These are phyloP conservation scores for Habroteleia sp. DNA, from an alignment of 2,888 invertebrate genomes.

Conservation along the genomic window DNA sequence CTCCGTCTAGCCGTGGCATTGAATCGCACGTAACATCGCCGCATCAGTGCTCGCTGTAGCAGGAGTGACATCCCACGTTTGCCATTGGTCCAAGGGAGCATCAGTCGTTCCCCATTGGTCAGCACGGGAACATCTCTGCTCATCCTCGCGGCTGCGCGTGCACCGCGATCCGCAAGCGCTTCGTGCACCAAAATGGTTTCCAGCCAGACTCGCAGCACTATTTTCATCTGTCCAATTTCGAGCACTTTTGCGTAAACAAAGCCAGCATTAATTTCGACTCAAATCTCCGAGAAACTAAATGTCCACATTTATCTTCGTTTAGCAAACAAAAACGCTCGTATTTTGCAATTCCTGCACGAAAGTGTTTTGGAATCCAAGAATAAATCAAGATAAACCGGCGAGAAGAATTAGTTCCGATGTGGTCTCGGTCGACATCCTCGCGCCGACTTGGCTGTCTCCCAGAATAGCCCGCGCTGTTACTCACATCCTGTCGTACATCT, in stretches of 20 bases:
- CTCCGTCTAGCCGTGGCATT: conserved; percentile 53
- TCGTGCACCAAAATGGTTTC: conserved; percentile 76
- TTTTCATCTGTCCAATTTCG: no score
- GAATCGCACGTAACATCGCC: conserved; percentile 50
- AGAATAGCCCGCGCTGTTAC: conserved; percentile 74
- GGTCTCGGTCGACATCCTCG: conserved; percentile 55
- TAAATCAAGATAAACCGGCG: conserved; percentile 51
- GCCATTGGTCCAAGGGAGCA: conserved; percentile 78
- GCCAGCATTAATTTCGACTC: no score
- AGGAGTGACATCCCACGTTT: conserved; percentile 71
- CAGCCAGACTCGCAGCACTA: no score
- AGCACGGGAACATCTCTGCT: conserved; percentile 76
- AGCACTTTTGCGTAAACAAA: no score
- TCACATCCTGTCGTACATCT: conserved; percentile 61
- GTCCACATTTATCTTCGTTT: conserved; percentile 1
- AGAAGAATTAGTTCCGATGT: conserved; percentile 28
- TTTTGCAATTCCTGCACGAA: conserved; percentile 40
- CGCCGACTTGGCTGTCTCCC: conserved; percentile 71
- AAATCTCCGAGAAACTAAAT: no score
- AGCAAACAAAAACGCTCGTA: conserved; percentile 30
- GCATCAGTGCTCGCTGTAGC: conserved; percentile 39
- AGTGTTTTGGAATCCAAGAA: conserved; percentile 41
- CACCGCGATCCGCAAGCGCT: conserved; percentile 56
- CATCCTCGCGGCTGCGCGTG: conserved; percentile 77
- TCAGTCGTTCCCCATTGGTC: conserved; percentile 75